Percentiles rank a stretch among this genome's conserved stretches.
These are phyloP conservation scores for Drosophila sturtevanti DNA, from an alignment of 1,140 invertebrate species.

Conservation along the genomic window DNA sequence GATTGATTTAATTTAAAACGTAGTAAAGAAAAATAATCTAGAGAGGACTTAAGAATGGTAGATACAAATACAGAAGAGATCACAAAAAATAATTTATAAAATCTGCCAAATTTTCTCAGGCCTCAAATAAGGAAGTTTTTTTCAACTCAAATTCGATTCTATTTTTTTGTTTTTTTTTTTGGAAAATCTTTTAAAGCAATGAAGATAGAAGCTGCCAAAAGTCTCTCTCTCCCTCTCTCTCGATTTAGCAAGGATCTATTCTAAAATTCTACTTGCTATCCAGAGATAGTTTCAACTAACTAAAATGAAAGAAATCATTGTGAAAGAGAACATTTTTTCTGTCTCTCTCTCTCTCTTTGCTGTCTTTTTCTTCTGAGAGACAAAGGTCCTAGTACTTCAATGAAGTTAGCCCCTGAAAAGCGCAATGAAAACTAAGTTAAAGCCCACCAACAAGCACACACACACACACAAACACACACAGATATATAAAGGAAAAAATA, in stretches of 20 bases:
- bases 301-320: neutral
- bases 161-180: too few species aligned
- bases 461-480: constrained; percentile 3
- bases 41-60: too few species aligned
- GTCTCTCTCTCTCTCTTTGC: neutral
- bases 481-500: neutral
- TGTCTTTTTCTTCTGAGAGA: neutral
- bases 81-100: too few species aligned
- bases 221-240: too few species aligned
- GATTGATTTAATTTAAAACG: too few species aligned
- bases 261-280: neutral
- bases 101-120: too few species aligned
- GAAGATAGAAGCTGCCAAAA: too few species aligned
- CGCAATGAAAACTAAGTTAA: constrained; percentile 32
- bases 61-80: too few species aligned
- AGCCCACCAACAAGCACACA: constrained; percentile 36
- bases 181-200: too few species aligned
- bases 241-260: neutral
- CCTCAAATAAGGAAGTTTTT: too few species aligned
- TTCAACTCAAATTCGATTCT: too few species aligned
- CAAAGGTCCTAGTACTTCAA: constrained; percentile 26
- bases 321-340: neutral
- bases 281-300: neutral
- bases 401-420: constrained; percentile 33
- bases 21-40: too few species aligned